phyloP scores from a whole-genome alignment of 1,140 invertebrate species.

The Pomacea maculata region DNA sequence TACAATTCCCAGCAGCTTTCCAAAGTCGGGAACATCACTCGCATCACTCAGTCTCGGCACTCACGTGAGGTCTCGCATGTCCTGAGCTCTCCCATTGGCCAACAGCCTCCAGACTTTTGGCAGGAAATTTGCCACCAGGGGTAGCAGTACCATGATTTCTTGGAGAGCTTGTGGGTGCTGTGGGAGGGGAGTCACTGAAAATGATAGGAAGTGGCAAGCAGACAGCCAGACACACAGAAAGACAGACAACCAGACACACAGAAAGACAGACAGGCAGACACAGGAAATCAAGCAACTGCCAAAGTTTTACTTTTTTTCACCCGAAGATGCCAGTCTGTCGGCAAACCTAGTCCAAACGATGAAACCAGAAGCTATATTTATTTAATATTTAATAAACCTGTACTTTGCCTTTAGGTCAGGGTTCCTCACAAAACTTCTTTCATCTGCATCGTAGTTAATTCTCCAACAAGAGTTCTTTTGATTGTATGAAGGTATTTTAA shows the following conservation, averaged over 20 bases:
- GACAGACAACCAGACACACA: conserved; percentile 15
- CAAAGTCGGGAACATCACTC: not conserved
- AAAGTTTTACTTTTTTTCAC: no score
- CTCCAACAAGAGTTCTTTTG: no score
- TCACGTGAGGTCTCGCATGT: not conserved
- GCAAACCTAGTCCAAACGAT: no score
- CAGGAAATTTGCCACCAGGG: not conserved
- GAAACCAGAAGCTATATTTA: no score
- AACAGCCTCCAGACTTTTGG: not conserved
- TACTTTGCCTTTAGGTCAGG: no score
- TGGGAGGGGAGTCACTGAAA: not conserved
- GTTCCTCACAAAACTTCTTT: no score
- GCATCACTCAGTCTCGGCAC: not conserved
- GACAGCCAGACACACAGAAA: not conserved
- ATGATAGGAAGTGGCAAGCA: not conserved
- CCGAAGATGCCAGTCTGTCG: no score
- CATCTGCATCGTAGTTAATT: no score
- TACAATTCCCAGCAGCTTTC: not conserved
- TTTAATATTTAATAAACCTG: no score
- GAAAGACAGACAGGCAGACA: conserved; percentile 8
- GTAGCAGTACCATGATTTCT: not conserved
- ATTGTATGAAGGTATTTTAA: no score
- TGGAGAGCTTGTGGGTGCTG: not conserved
- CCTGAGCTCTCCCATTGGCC: not conserved
- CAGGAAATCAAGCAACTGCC: not conserved